Percentiles rank a stretch among this genome's conserved stretches.
phyloP scores from a whole-genome alignment of 2,797 vertebrate species.

The Hippocampus kuda region DNA sequence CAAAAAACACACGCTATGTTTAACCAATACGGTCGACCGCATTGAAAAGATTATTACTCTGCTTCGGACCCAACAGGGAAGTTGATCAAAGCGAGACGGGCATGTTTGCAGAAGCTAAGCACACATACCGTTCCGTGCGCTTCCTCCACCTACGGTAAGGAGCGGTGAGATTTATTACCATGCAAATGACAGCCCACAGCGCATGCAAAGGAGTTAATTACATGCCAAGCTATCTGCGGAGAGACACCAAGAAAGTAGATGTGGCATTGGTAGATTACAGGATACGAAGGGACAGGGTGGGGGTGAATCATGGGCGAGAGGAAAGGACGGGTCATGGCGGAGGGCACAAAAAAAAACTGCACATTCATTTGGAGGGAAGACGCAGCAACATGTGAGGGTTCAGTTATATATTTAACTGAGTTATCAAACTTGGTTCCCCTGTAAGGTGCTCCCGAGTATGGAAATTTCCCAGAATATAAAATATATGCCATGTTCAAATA shows the following conservation, averaged over 20 bases:
- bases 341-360: not conserved
- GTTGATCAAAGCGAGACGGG: constrained; percentile 34
- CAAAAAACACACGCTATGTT: constrained; percentile 44
- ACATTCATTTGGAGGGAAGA: not conserved
- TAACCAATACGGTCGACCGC: constrained; percentile 42
- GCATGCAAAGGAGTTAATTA: constrained; percentile 63
- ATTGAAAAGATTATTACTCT: constrained; percentile 33
- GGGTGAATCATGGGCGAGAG: constrained; percentile 24
- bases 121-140: constrained; percentile 27
- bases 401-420: not conserved
- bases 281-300: constrained; percentile 7
- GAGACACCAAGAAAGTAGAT: constrained; percentile 57
- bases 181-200: constrained; percentile 60
- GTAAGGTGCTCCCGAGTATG: not conserved
- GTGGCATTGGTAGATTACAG: constrained; percentile 49
- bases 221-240: constrained; percentile 60
- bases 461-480: not conserved
- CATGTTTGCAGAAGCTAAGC: constrained; percentile 37
- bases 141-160: constrained; percentile 41
- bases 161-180: constrained; percentile 57
- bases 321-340: not conserved
- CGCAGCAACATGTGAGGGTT: not conserved
- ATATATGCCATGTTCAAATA: too few species aligned
- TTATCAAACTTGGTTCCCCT: not conserved
- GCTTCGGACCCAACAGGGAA: constrained; percentile 24